phyloP scores from a whole-genome alignment of 2,113 vertebrate genomes.

The Podarcis raffonei region DNA sequence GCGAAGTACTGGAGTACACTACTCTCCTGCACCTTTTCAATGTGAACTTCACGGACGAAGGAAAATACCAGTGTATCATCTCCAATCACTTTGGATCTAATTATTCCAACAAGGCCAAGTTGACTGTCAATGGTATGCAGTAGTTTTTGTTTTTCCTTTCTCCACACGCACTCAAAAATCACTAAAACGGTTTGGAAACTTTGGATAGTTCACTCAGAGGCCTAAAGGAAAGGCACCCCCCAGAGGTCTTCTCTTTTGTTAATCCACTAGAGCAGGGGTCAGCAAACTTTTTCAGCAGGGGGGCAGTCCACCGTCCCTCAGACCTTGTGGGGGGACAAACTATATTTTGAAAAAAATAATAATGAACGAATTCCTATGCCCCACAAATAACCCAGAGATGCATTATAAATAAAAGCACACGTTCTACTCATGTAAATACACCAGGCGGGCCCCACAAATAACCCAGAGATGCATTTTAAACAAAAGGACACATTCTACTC shows the following conservation, averaged over 20 bases:
- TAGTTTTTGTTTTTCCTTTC: not conserved
- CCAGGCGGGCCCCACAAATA: too few species aligned
- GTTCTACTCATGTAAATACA: too few species aligned
- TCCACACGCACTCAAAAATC: too few species aligned
- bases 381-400: too few species aligned
- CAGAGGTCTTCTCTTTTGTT: not conserved
- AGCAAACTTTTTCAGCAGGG: too few species aligned
- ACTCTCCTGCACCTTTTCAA: constrained; percentile 78
- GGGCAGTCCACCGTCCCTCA: too few species aligned
- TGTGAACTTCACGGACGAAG: constrained; percentile 86
- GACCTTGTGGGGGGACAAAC: too few species aligned
- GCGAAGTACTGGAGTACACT: constrained; percentile 77
- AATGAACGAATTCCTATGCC: too few species aligned
- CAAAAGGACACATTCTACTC: too few species aligned
- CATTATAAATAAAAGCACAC: too few species aligned
- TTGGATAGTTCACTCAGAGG: not conserved
- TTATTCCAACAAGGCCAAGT: constrained; percentile 83
- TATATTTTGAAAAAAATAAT: too few species aligned
- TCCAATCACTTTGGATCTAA: constrained; percentile 86
- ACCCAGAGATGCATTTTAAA: too few species aligned
- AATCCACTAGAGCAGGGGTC: not conserved
- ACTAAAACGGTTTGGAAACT: not conserved
- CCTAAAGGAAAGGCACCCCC: not conserved
- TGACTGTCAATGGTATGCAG: constrained; percentile 84
- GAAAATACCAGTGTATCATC: constrained; percentile 82